Evolutionary conservation across 92 coral and sea anemone genomes (phyloP).

Genomic region (Pocillopora grandis): DNA sequence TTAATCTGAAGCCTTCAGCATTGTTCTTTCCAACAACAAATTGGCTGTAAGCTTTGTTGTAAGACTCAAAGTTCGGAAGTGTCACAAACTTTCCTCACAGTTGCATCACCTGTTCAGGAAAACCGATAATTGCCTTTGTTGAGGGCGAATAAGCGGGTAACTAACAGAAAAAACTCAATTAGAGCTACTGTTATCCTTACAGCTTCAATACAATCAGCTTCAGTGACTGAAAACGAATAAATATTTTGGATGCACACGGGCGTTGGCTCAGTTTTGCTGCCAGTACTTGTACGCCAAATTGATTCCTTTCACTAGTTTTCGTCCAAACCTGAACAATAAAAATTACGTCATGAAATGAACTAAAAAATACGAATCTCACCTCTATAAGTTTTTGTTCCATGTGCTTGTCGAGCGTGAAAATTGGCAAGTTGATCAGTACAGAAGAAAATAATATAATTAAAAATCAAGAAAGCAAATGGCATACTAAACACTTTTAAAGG

Average conservation of each 20-base stretch:
- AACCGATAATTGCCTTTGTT: conserved; percentile 18
- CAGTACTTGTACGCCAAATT: no score
- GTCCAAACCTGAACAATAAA: no score
- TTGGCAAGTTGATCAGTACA: background rate
- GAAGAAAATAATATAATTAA: background rate
- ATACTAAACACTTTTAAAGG: background rate
- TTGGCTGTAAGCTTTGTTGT: background rate
- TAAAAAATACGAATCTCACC: background rate
- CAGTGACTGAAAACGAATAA: no score
- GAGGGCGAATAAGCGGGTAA: background rate
- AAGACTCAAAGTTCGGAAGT: conserved; percentile 5
- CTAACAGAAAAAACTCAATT: conserved; percentile 8
- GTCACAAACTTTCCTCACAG: background rate
- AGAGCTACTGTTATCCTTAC: background rate
- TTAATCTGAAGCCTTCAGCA: conserved; percentile 3
- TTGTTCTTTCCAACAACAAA: conserved; percentile 7
- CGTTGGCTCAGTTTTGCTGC: no score
- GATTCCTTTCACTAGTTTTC: no score
- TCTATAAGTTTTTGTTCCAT: background rate
- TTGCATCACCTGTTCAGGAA: conserved; percentile 8
- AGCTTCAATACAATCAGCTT: background rate
- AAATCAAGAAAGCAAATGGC: background rate
- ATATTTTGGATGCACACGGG: no score
- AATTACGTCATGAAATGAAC: no score
- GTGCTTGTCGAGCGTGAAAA: background rate